Evolutionary conservation across 2,888 invertebrate genomes (phyloP), one percentile per base, ranked within the genome.

Genomic region (Pocota personata): DNA sequence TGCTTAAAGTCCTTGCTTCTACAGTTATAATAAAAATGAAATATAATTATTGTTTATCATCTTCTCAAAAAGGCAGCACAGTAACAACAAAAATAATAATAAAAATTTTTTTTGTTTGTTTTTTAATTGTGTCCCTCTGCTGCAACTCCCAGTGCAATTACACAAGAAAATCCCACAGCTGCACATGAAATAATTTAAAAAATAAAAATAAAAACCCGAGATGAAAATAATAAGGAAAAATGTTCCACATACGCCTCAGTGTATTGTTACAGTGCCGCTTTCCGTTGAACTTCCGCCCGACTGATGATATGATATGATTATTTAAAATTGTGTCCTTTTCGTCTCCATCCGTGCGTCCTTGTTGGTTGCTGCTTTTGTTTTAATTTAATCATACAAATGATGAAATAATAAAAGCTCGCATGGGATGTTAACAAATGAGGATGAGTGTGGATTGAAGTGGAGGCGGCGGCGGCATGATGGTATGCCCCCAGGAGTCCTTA

Each of bases 361-460:
- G 69, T 10, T 27, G 35, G 24, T 66, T 66, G 37, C 35, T 67
- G 60, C 16, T 78, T 73, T 73, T 64, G 67, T 79, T 84, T 84
- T 79, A 84, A 84, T 84, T 84, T 79, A 84, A 84, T 84, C 84
- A 84, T 84, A 79, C 84, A 69, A 79, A 79, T 84, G 84, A 84
- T 84, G 84, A 79, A 84, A 84, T 84, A 84, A 84, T 84, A 84
- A 84, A 79, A 69, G 57, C 75, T 69, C 69, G 27, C 79, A 48
- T 57, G 60, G 66, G 69, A 84, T 64, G 77, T 24, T 27, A 55
- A 24, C 46, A 60, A 71, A 72, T 52, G 55, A 55, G 78, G 43
- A 55, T 58, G 37, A 37, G 66, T 24, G 57, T 40, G 52, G 60
- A 62, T 43, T 24, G 58, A n/a, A 27, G n/a, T 50, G 21, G 24